Percentiles rank a stretch among this genome's conserved stretches.
Conservation (phyloP, 2,797 vertebrate species). For the Sebastes trivittatus region DNA sequence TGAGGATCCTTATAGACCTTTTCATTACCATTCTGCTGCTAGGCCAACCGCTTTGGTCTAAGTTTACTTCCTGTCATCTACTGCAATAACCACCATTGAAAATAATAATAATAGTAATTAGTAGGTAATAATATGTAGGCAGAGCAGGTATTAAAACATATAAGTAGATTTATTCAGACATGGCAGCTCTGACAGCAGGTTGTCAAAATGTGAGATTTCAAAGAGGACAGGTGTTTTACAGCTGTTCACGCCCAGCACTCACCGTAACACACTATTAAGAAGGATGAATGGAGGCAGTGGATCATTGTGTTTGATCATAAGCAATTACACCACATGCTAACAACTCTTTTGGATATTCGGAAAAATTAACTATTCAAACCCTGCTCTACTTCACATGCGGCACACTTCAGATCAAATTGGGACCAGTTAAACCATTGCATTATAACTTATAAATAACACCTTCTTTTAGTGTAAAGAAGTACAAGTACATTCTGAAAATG, state of each 20-base stretch:
- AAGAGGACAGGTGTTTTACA: not conserved
- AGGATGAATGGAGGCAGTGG: not conserved
- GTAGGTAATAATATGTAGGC: too few relatives aligned
- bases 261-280: not conserved
- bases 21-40: too few relatives aligned
- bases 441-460: too few relatives aligned
- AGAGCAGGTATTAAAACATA: not conserved
- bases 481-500: too few relatives aligned
- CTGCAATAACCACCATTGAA: too few relatives aligned
- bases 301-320: not conserved
- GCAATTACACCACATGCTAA: not conserved
- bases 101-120: too few relatives aligned
- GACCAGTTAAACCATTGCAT: too few relatives aligned
- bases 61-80: too few relatives aligned
- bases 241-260: not conserved
- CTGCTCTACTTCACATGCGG: not conserved
- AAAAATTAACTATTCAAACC: not conserved
- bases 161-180: not conserved
- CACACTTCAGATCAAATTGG: accelerated
- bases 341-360: not conserved
- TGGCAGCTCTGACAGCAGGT: not conserved
- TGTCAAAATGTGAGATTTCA: not conserved
- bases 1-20: not conserved
- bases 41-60: too few relatives aligned
- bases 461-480: too few relatives aligned